phyloP scores from a whole-genome alignment of 2,888 invertebrate species.

The Drosophila anceps region DNA sequence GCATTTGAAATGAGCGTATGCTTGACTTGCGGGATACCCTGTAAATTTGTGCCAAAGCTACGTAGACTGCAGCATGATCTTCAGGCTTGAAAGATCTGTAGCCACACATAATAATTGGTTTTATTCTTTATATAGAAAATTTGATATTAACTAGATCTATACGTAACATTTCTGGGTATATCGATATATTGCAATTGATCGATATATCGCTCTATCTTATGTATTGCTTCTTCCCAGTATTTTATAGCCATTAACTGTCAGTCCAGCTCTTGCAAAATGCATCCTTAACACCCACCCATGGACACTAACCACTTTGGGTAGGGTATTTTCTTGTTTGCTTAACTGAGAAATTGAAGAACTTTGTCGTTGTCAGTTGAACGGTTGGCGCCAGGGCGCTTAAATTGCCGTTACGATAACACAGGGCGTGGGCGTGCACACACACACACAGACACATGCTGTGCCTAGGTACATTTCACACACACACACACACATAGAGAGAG shows the following conservation, averaged over 20 bases:
- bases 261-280: neutral
- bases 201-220: neutral
- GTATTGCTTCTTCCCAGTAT: conserved; percentile 2
- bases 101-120: no score
- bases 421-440: conserved; percentile 26
- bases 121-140: no score
- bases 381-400: conserved; percentile 77
- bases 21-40: conserved; percentile 3
- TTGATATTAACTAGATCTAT: no score
- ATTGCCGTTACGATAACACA: conserved; percentile 49
- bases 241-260: no score
- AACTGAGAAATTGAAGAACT: conserved; percentile 26
- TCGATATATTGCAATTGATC: neutral
- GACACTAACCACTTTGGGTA: neutral
- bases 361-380: conserved; percentile 45
- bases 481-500: conserved; percentile 1
- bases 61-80: no score
- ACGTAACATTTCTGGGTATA: neutral
- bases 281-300: neutral
- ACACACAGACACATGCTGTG: neutral
- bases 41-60: no score
- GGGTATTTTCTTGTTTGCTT: neutral
- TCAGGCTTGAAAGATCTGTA: no score
- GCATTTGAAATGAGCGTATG: neutral
- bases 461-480: conserved; percentile 12